phyloP scores from a whole-genome alignment of 1,140 invertebrate genomes.

The Araneus ventricosus region DNA sequence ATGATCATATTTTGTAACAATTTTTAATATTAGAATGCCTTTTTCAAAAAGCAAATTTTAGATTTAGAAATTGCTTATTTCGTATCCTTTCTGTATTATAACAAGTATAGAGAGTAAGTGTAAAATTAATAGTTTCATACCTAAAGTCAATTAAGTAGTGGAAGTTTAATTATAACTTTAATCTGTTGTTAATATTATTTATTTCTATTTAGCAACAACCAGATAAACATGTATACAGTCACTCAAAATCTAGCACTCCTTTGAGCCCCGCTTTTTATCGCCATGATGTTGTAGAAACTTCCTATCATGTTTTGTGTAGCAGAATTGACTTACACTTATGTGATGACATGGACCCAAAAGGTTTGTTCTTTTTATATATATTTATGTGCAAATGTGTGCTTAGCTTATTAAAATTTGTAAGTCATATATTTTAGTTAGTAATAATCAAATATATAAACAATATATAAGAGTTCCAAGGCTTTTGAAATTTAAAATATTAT shows the following conservation, averaged over 20 bases:
- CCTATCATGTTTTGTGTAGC: conserved; percentile 96
- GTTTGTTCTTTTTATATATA: conserved; percentile 81
- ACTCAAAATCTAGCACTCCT: conserved; percentile 43
- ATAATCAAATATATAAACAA: not conserved
- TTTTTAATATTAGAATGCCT: no score
- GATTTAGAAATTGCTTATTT: no score
- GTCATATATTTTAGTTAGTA: not conserved
- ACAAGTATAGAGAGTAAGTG: no score
- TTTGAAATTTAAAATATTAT: not conserved
- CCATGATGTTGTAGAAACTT: conserved; percentile 98
- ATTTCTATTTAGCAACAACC: conserved; percentile 74
- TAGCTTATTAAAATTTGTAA: no score
- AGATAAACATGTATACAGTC: conserved; percentile 48
- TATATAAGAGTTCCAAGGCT: no score
- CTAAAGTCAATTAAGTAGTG: no score
- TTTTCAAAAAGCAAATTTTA: no score
- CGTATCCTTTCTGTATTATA: no score
- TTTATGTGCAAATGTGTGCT: not conserved
- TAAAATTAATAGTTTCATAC: no score
- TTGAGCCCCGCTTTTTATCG: conserved; percentile 84
- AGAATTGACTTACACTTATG: conserved; percentile 98
- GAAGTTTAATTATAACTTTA: no score
- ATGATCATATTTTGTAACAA: no score
- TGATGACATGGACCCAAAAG: conserved; percentile 90
- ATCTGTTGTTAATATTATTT: not conserved